A percentile compares a stretch with the other conserved stretches of the same genome.
phyloP scores from a whole-genome alignment of 1,140 invertebrate genomes.

The Drosophila pandora region DNA sequence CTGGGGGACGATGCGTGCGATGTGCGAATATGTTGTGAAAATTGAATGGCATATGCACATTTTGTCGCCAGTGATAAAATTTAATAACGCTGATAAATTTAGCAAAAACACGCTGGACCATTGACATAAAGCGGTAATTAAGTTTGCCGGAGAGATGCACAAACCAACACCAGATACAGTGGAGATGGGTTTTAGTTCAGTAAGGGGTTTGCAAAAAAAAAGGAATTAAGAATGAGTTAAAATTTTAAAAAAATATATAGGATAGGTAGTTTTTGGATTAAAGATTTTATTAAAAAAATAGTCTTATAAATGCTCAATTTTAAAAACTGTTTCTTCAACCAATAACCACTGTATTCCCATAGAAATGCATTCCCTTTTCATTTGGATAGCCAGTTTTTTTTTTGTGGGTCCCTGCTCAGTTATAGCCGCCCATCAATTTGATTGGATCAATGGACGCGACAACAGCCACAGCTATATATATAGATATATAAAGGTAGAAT shows the following conservation, averaged over 20 bases:
- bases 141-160: constrained; percentile 70
- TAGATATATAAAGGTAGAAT: constrained; percentile 9
- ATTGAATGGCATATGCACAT: constrained; percentile 82
- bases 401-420: constrained; percentile 46
- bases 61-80: constrained; percentile 83
- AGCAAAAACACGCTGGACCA: constrained; percentile 82
- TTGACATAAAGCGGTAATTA: constrained; percentile 83
- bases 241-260: constrained; percentile 2
- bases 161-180: constrained; percentile 36
- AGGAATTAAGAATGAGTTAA: background rate
- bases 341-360: constrained; percentile 49
- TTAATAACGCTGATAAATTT: constrained; percentile 83
- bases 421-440: constrained; percentile 75
- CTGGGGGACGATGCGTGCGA: constrained; percentile 46
- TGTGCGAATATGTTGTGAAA: constrained; percentile 81
- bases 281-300: background rate
- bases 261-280: background rate
- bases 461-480: constrained; percentile 52
- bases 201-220: no score
- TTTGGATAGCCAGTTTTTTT: constrained; percentile 20
- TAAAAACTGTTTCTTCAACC: background rate
- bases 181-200: constrained; percentile 22
- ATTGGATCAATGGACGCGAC: constrained; percentile 76
- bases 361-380: constrained; percentile 59
- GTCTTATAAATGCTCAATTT: no score